Evolutionary conservation across 1,140 invertebrate genomes (phyloP).

Genomic region (Drosophila parabipectinata): DNA sequence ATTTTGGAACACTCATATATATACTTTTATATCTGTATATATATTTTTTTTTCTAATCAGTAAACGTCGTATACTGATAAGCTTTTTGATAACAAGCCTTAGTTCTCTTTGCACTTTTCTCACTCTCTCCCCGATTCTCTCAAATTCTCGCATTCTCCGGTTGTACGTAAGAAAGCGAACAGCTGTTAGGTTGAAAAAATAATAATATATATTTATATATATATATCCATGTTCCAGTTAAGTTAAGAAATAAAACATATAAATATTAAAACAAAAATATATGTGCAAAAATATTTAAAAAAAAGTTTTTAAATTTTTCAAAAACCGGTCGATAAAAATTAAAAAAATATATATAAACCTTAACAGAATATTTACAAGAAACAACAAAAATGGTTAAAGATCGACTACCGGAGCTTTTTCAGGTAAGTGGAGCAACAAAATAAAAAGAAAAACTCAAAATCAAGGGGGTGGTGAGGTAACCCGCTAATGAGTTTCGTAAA

Average conservation of each 20-base stretch:
- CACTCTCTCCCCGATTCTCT: not conserved
- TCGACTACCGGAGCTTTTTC: constrained; percentile 78
- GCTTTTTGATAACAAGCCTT: constrained; percentile 21
- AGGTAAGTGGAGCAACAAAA: constrained; percentile 65
- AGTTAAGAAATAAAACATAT: constrained; percentile 1
- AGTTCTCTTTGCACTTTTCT: not conserved
- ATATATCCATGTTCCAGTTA: not conserved
- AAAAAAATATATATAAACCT: constrained; percentile 7
- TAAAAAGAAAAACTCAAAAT: constrained; percentile 2
- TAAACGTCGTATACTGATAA: constrained; percentile 21
- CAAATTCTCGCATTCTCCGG: constrained; percentile 12
- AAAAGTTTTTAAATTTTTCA: constrained; percentile 1
- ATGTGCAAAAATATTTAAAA: constrained; percentile 8
- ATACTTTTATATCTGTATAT: not conserved
- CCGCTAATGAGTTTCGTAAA: constrained; percentile 26
- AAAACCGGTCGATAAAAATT: constrained; percentile 12
- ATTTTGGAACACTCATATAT: not conserved
- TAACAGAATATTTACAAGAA: constrained; percentile 8
- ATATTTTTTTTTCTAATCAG: constrained; percentile 6
- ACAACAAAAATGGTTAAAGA: constrained; percentile 67
- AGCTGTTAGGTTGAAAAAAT: constrained; percentile 18
- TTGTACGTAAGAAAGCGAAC: constrained; percentile 22
- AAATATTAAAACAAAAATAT: constrained; percentile 15
- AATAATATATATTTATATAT: not conserved
- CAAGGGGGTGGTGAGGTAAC: not conserved